These are phyloP conservation scores for Dendrocincla tyrannina DNA, from an alignment of 2,797 vertebrate species.

Conservation along the genomic window DNA sequence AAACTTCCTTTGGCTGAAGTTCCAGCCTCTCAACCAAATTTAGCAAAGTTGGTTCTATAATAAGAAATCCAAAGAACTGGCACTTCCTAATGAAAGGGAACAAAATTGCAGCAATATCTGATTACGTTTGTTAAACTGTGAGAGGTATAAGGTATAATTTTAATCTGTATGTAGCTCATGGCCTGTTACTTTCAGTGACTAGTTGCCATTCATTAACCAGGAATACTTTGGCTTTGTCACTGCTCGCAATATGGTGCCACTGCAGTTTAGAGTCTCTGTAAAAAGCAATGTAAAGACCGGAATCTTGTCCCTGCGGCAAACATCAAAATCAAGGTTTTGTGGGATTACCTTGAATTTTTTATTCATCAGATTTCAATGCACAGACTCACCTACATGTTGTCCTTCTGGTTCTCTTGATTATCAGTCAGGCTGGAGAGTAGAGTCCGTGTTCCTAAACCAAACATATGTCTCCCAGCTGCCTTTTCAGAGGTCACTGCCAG, in stretches of 20 bases:
- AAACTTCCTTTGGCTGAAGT: not conserved
- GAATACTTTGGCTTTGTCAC: not conserved
- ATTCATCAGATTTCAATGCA: not conserved
- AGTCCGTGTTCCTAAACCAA: not conserved
- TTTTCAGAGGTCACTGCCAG: not conserved
- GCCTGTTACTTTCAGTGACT: not conserved
- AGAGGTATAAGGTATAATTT: not conserved
- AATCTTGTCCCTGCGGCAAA: not conserved
- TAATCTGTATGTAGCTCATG: not conserved
- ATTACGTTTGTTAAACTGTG: not conserved
- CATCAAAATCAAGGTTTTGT: not conserved
- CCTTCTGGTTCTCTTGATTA: not conserved
- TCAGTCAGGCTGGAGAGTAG: not conserved
- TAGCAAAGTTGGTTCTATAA: not conserved
- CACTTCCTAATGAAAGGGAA: not conserved
- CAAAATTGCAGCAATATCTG: not conserved
- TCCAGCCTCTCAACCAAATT: not conserved
- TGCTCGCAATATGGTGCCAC: not conserved
- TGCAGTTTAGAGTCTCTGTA: not conserved
- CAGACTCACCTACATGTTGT: not conserved
- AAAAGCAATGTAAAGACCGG: not conserved
- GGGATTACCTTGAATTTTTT: not conserved
- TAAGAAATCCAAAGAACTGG: not conserved
- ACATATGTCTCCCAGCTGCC: not conserved
- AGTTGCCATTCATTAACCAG: not conserved